Evolutionary conservation across 2,113 vertebrate genomes (phyloP).

Genomic region (Lasiurus cinereus): DNA sequence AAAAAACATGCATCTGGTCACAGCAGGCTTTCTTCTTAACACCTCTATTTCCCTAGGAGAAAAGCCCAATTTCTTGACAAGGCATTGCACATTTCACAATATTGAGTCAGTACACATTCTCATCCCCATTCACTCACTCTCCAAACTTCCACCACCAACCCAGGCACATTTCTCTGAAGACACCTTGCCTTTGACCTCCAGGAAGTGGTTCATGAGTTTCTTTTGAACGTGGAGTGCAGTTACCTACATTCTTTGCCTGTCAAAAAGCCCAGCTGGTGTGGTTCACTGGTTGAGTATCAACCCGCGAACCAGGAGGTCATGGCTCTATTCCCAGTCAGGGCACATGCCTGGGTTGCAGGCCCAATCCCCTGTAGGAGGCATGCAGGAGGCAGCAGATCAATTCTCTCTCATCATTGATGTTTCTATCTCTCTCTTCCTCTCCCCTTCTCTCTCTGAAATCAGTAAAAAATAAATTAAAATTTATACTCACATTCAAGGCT

Average conservation of each 20-base stretch:
- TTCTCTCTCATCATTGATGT: too few species aligned
- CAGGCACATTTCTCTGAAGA: neutral
- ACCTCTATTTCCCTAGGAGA: neutral
- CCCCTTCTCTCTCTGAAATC: too few species aligned
- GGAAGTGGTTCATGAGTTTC: neutral
- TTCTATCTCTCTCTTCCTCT: too few species aligned
- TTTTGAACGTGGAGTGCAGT: neutral
- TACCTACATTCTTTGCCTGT: neutral
- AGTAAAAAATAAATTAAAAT: too few species aligned
- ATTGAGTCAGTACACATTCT: neutral
- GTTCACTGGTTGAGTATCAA: too few species aligned
- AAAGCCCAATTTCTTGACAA: neutral
- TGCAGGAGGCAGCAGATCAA: too few species aligned
- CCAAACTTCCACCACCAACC: too few species aligned
- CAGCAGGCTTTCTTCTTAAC: neutral
- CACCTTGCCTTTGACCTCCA: neutral
- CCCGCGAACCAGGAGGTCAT: too few species aligned
- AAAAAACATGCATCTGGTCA: neutral
- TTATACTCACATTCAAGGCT: neutral
- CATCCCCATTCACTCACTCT: neutral
- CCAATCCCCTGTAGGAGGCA: too few species aligned
- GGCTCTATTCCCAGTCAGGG: too few species aligned
- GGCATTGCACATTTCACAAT: neutral
- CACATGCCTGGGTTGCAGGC: too few species aligned
- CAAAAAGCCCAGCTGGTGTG: neutral